Conservation (phyloP, 2,113 vertebrate species). For the Illadopsis cleaveri region DNA sequence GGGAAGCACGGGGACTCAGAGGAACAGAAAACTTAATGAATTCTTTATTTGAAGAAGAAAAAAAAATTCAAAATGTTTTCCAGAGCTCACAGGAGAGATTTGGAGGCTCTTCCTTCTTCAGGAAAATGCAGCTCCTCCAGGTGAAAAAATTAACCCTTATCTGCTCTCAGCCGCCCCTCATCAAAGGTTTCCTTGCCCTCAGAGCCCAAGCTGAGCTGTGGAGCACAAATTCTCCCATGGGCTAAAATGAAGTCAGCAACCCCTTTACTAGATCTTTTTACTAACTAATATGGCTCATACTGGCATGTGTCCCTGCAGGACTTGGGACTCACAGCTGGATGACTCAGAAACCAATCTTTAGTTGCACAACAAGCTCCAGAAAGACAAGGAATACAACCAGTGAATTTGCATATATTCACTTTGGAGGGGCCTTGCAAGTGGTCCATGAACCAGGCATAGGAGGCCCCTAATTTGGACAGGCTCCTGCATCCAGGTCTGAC, state of each 20-base stretch:
- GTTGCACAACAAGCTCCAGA: background rate
- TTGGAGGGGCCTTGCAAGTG: background rate
- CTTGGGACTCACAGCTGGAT: background rate
- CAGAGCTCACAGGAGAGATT: background rate
- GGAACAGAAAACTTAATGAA: constrained; percentile 30
- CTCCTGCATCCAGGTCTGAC: background rate
- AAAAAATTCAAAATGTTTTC: background rate
- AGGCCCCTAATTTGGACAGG: background rate
- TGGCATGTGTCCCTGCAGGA: background rate
- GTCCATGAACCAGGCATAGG: background rate
- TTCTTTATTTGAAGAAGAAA: constrained; percentile 14
- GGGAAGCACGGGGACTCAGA: background rate
- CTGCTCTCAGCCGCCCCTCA: background rate
- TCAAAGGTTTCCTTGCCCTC: background rate
- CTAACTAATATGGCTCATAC: background rate
- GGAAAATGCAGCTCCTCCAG: background rate
- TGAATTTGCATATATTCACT: background rate
- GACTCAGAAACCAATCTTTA: background rate
- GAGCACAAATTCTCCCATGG: background rate
- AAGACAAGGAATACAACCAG: background rate
- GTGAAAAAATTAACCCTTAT: background rate
- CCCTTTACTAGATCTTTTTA: background rate
- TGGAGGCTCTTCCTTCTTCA: fast-evolving
- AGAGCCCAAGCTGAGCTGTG: background rate
- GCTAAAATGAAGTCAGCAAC: background rate